Percentiles rank a stretch among this genome's conserved stretches.
Conservation (phyloP, 1,140 invertebrate species). For the Eubasilissa regina region DNA sequence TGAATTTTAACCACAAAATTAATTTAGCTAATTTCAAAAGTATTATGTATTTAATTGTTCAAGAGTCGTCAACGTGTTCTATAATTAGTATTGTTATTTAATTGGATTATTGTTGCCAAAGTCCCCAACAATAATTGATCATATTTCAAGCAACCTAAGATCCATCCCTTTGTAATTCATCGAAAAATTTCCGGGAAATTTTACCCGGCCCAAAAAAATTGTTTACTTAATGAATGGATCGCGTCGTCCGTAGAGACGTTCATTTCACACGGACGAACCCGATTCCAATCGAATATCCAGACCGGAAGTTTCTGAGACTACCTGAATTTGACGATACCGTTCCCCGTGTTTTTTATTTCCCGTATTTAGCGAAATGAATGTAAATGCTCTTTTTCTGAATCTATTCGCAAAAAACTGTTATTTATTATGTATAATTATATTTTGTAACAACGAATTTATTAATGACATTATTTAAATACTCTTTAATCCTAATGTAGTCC, state of each 20-base stretch:
- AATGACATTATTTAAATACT: too few relatives aligned
- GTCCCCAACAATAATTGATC: background rate
- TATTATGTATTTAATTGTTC: too few relatives aligned
- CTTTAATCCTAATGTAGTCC: too few relatives aligned
- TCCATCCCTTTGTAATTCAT: background rate
- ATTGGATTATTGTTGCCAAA: too few relatives aligned
- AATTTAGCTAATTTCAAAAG: too few relatives aligned
- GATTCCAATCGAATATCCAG: constrained; percentile 1
- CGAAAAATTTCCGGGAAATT: background rate
- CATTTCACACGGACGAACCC: background rate
- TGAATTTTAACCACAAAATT: too few relatives aligned
- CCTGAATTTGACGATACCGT: background rate
- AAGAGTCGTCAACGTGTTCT: too few relatives aligned
- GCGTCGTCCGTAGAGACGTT: background rate
- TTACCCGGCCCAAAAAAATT: background rate
- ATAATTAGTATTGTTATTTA: too few relatives aligned
- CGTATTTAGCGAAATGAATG: background rate
- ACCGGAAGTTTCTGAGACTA: background rate
- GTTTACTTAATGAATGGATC: constrained; percentile 1
- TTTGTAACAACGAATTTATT: too few relatives aligned
- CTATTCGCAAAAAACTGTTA: too few relatives aligned
- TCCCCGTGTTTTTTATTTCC: background rate
- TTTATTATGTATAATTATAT: too few relatives aligned
- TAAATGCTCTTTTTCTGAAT: too few relatives aligned
- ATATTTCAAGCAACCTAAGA: background rate